Evolutionary conservation across 1,140 invertebrate species (phyloP).

Genomic region (Phenacoccus solenopsis): DNA sequence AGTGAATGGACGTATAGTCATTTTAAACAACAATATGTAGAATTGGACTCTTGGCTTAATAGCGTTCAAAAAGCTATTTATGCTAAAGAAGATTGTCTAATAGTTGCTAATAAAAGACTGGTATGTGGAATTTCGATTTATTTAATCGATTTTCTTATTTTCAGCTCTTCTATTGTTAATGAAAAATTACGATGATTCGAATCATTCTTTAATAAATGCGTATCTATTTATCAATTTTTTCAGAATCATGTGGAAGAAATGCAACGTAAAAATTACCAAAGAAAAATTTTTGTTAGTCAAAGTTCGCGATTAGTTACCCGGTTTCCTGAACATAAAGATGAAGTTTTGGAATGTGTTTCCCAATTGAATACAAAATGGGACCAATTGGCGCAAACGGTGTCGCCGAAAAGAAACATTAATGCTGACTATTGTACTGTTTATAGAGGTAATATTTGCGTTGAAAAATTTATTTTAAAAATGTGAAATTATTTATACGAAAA

Average conservation of each 20-base stretch:
- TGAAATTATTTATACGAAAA: too few relatives aligned
- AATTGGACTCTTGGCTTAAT: constrained; percentile 66
- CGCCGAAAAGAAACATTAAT: constrained; percentile 34
- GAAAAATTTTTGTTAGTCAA: constrained; percentile 64
- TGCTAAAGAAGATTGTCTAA: constrained; percentile 55
- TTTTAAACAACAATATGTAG: constrained; percentile 63
- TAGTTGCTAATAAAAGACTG: constrained; percentile 51
- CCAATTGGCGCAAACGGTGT: constrained; percentile 45
- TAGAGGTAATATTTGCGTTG: constrained; percentile 34
- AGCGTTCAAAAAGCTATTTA: constrained; percentile 62
- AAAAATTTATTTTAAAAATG: too few relatives aligned
- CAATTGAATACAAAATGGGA: constrained; percentile 68
- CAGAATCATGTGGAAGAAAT: constrained; percentile 43
- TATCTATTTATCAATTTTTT: constrained; percentile 10
- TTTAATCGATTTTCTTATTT: too few relatives aligned
- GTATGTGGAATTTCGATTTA: constrained; percentile 36
- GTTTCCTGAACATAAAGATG: constrained; percentile 56
- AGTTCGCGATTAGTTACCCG: constrained; percentile 54
- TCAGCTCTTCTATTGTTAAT: too few relatives aligned
- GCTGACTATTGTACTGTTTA: constrained; percentile 36
- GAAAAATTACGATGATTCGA: too few relatives aligned
- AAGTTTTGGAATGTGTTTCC: constrained; percentile 55
- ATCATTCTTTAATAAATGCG: not conserved
- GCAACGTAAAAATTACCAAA: constrained; percentile 50
- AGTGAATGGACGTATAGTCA: constrained; percentile 57